phyloP scores from a whole-genome alignment of 2,113 vertebrate species.

The Mionectes macconnelli region DNA sequence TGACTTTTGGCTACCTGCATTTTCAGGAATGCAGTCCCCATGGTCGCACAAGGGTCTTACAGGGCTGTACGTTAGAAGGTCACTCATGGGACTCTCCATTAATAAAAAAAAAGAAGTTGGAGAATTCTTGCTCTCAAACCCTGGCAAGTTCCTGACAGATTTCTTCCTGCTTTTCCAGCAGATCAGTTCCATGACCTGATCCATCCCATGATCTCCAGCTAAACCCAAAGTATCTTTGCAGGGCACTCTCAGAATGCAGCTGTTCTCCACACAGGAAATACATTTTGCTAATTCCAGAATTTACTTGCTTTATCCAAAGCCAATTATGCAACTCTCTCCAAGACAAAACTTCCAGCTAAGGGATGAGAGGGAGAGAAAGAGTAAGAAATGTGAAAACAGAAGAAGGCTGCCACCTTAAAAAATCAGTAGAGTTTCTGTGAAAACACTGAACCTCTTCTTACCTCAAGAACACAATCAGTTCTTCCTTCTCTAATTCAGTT shows the following conservation, averaged over 20 bases:
- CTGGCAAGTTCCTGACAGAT: neutral
- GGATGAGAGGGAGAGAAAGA: neutral
- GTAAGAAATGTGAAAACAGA: neutral
- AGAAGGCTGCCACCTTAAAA: neutral
- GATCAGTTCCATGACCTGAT: neutral
- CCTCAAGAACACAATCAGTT: neutral
- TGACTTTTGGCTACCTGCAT: neutral
- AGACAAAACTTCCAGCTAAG: neutral
- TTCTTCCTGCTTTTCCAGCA: neutral
- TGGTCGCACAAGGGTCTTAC: neutral
- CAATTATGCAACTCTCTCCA: neutral
- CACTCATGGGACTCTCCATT: neutral
- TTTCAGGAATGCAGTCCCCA: neutral
- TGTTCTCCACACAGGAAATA: neutral
- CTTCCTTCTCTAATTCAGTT: neutral
- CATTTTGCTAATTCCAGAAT: neutral
- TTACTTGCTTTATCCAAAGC: neutral
- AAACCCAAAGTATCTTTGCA: neutral
- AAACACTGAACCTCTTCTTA: neutral
- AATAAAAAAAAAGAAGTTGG: neutral
- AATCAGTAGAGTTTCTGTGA: neutral
- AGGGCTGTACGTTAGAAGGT: neutral
- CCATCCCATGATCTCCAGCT: neutral
- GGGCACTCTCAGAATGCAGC: neutral
- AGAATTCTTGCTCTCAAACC: neutral